Base-by-base conservation (phyloP, 2,888 invertebrate genomes). In the Meiosimyza platycephala region DNA sequence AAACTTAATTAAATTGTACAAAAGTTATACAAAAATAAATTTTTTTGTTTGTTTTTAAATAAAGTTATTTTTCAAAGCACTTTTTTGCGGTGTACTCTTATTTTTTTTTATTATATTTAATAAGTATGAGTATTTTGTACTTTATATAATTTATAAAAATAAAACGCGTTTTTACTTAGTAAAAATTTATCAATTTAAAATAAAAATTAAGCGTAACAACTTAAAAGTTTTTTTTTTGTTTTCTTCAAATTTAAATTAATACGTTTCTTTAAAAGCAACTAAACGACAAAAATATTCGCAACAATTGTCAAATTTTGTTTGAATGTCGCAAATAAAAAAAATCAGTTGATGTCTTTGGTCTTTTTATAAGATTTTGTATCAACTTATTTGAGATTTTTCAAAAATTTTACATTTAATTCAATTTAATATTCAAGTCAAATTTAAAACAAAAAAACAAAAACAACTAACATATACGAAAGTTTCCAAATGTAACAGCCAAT, bases 361-460 rank as follows among this genome's bases (percentile, higher is more conserved):
- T 74, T 76, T 74, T 76, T 71, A 72, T 76, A 76, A 76, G 75
- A 76, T 72, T 76, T 76, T 75, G 40, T 22, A 62, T 67, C 73
- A 71, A 75, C 74, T 75, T 71, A 52, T 71, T 54, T 18, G 52
- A 57, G 13, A 40, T 62, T 15, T 13, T n/a, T 62, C 15, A 33
- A 62, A 40, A 62, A n/a, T 22, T n/a, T 40, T 28, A 60, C 33
- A 66, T 54, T 66, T 50, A 13, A 33, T 22, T 50, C 40, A 66
- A 40, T 66, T 66, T 15, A 40, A 54, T 16, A 54, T 22, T 18
- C 47, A 22, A 54, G 16, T 22, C 66, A 66, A 66, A 40, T 40
- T 40, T 40, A 40, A 40, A 40, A 40, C 40, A 40, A 28, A 9
- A 13, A 54, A 67, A 18, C 1, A 11, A 22, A 67, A 51, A 15